phyloP scores from a whole-genome alignment of 1,140 invertebrate genomes.

The Heliconius himera region DNA sequence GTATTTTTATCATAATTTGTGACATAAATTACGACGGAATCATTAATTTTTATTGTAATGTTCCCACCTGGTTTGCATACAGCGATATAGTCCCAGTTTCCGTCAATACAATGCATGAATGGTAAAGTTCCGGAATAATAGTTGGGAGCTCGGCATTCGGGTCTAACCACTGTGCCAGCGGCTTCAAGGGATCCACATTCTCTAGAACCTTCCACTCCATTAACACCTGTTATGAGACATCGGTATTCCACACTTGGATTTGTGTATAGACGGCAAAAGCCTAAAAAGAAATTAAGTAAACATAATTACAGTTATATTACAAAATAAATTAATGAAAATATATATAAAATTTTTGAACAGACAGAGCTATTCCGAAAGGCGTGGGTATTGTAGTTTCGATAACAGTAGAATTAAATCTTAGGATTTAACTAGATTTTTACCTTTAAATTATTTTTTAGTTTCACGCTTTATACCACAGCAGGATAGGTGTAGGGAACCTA shows the following conservation, averaged over 20 bases:
- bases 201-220: conserved; percentile 36
- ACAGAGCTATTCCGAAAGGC: too few species aligned
- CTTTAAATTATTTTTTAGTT: too few species aligned
- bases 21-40: conserved; percentile 35
- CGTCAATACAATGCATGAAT: conserved; percentile 63
- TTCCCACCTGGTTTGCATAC: conserved; percentile 57
- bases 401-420: too few species aligned
- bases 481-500: too few species aligned
- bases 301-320: too few species aligned
- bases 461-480: too few species aligned
- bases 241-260: conserved; percentile 53
- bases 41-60: conserved; percentile 43
- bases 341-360: too few species aligned
- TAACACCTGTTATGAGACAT: conserved; percentile 42
- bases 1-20: conserved; percentile 19
- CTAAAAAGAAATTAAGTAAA: conserved; percentile 36
- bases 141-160: conserved; percentile 51
- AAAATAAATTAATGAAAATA: too few species aligned
- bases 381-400: too few species aligned
- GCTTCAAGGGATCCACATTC: conserved; percentile 48
- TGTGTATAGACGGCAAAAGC: conserved; percentile 46
- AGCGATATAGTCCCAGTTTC: conserved; percentile 66
- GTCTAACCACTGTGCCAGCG: conserved; percentile 47
- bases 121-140: conserved; percentile 42
- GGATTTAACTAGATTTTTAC: too few species aligned